Percentiles rank a stretch among this genome's conserved stretches.
These are phyloP conservation scores for Zalophus californianus DNA, from an alignment of 2,797 vertebrate genomes.

Conservation along the genomic window DNA sequence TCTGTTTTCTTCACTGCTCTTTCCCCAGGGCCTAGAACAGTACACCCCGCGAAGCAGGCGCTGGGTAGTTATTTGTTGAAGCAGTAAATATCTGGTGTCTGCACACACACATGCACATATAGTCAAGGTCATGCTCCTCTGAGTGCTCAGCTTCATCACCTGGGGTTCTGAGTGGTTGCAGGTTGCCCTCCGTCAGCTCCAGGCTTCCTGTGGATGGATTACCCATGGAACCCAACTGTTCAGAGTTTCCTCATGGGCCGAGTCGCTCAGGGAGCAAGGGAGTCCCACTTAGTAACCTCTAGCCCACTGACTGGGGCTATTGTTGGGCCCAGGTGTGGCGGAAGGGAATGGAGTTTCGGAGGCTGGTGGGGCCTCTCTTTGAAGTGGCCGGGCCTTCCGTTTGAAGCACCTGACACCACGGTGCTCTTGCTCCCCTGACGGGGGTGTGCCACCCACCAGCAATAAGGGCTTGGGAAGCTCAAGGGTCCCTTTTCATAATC, in stretches of 20 bases:
- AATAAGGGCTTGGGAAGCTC: neutral
- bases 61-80: fast-evolving
- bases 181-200: neutral
- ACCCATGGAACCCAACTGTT: conserved; percentile 67
- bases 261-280: conserved; percentile 32
- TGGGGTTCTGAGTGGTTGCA: conserved; percentile 16
- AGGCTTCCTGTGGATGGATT: neutral
- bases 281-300: conserved; percentile 10
- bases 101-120: fast-evolving
- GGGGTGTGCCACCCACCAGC: conserved; percentile 24
- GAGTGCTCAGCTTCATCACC: neutral
- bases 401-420: conserved; percentile 72
- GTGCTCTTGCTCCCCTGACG: neutral
- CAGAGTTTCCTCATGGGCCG: conserved; percentile 52
- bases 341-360: conserved; percentile 58
- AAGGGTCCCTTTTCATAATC: neutral
- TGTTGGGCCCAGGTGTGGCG: conserved; percentile 81
- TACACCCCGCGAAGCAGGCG: fast-evolving
- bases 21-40: neutral
- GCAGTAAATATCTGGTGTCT: neutral
- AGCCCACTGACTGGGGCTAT: neutral
- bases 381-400: conserved; percentile 43
- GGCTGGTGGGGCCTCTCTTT: conserved; percentile 73
- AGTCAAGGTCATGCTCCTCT: conserved; percentile 15
- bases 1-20: neutral